Evolutionary conservation across 2,797 vertebrate species (phyloP), one percentile per base, ranked within the genome.

Genomic region (Syngnathus acus): DNA sequence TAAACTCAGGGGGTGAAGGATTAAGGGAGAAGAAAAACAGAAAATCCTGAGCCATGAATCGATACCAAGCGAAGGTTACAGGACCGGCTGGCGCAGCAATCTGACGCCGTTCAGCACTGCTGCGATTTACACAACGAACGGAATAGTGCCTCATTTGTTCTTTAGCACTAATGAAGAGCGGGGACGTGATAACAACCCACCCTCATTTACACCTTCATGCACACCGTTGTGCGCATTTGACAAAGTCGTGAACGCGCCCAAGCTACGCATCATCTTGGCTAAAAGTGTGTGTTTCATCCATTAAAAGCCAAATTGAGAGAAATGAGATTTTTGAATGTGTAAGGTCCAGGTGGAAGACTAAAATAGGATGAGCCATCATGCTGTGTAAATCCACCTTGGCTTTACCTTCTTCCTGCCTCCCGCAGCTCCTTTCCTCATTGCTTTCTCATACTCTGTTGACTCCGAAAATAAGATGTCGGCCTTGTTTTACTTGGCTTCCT

Each of bases 21-120:
- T 50, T 66, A 74, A 78, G 68, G 75, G 50, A 53, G n/a, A 84
- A 73, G 78, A 84, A 16, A 85, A 87, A 82, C 74, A 82, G 85
- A 86, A 69, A 66, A 84, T 70, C 76, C 80, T 81, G 74, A 76
- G 59, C 61, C 23, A 23, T 9, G 47, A 66, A 62, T 76, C 75
- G 70, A 76, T 73, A 76, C 47, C 61, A 70, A 78, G 86, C 83
- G 81, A 87, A 87, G 82, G 80, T 82, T 78, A 83, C 60, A 66
- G 69, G 70, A 68, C 0, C 32, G 32, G 4, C 43, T 64, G 43
- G 58, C 66, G 69, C 65, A 64, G 69, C 66, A 62, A 43, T n/a
- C 50, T 59, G 43, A 32, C 26, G 32, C 32, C 32, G 32, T 32
- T 32, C 32, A 32, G 32, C 32, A 32, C 32, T 0, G 32, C 32